Evolutionary conservation across 2,888 invertebrate species (phyloP), one percentile per base, ranked within the genome.

Genomic region (Rhamphomyia laevipes): DNA sequence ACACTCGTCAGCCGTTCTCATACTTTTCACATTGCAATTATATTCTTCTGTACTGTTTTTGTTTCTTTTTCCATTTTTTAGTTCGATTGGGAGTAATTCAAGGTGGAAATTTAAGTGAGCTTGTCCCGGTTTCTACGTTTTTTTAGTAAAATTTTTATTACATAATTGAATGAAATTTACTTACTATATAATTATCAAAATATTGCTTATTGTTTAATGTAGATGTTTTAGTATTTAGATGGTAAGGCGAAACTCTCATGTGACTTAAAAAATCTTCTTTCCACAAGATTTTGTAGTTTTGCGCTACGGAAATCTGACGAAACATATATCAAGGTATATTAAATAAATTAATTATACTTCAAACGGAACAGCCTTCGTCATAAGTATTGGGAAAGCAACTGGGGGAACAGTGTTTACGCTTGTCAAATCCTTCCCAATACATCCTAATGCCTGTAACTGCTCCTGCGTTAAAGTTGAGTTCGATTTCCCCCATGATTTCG

Each of bases 241-340:
- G 68, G 41, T 68, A 70, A 0, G 80, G 77, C 0, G 85, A 84
- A 49, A 84, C 80, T 48, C 80, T 77, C 70, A 84, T 76, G 57
- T 76, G 79, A 55, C 82, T 84, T 11, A 83, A 75, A 57, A 81
- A 85, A 57, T 84, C 82, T 58, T 83, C 82, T 60, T 83, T 82
- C 53, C 86, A 75, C 41, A 83, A 77, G 12, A 84, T 67, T 65
- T 84, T 76, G 60, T 85, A 86, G 57, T 81, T 82, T 18, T 79
- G 74, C 31, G 83, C 77, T 9, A 76, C 72, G 41, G 77, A 76
- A 45, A 68, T 72, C 58, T 68, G 11, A 3, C 45, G 49, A 13
- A 13, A 35, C n/a, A 23, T 21, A 23, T 6, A 42, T 6, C n/a
- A 15, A 2, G 16, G n/a, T 16, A 17, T 4, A 31, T 41, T 17